Evolutionary conservation across 2,113 vertebrate species (phyloP), one percentile per base, ranked within the genome.

Genomic region (Ranitomeya variabilis): DNA sequence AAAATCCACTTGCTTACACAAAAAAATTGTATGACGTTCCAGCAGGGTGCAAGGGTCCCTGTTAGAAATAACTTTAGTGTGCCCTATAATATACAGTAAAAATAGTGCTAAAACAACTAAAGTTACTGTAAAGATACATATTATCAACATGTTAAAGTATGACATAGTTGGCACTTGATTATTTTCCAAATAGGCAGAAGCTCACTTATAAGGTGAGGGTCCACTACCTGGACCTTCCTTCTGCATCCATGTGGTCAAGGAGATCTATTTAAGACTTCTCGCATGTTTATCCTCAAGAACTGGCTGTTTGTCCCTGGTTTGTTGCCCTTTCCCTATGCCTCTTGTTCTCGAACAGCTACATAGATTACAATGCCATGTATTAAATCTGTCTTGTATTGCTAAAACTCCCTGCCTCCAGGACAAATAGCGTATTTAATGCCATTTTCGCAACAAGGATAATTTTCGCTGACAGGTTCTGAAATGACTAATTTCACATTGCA

Each of bases 401-500:
- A 10, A 51, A 4, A 15, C 16, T 51, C 16, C 51, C 31, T 3
- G 15, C 19, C 37, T 74, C 71, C 6, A 15, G 51, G 21, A 79
- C 11, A 54, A 57, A 23, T n/a, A 54, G 8, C 18, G 7, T n/a
- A 78, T 54, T 54, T n/a, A 52, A 55, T 14, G 9, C 19, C n/a
- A 79, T 79, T 57, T 79, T 79, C 77, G 15, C 51, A 13, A 26
- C 8, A 54, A 57, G 52, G 51, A 78, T 78, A 54, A 78, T 78
- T 18, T 54, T 0, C 10, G 12, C 52, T 23, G 77, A 57, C 77
- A 79, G 77, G 13, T 16, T 79, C 52, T 79, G 55, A 60, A 37
- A 81, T 81, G 57, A 66, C 60, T 83, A 83, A 64, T 64, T 82
- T 59, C 16, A 45, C 80, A 18, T 19, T 64, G 80, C 16, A 64